Base-by-base conservation (phyloP, 2,113 vertebrate genomes). In the Peromyscus leucopus region DNA sequence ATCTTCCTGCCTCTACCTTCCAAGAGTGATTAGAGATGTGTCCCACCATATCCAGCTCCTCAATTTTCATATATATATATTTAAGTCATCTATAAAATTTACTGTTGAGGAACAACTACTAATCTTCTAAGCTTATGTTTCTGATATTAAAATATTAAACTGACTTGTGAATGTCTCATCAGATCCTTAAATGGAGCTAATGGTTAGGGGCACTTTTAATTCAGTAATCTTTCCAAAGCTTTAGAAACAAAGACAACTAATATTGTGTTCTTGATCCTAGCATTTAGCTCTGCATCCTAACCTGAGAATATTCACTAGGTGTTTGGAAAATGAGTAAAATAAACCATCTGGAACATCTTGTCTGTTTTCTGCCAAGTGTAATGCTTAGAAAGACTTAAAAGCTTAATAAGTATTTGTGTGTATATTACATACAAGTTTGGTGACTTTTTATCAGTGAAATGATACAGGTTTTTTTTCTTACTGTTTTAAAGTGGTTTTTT, bases 111-210 rank as follows among this genome's bases (percentile, higher is more conserved):
- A 65, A 88, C 57, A 21, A 79, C n/a, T 5, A 67, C 31, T 90
- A 63, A 31, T 12, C 55, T 26, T 55, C 39, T 59, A 17, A 82
- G 72, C 57, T 63, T 91, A 13, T 71, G 55, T 96, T 90, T 85
- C 42, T 91, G 74, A 71, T 57, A 72, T 36, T 31, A 91, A 96
- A 93, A 78, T 93, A 61, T 89, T 89, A 92, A 84, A 33, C 19
- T 19, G 11, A 65, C 11, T 90, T 91, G 67, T 74, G 39, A 91
- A 59, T 86, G 16, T 21, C 7, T 12, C 13, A 28, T 55, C 92
- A 76, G 76, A 80, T 78, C 7, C 26, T 7, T 86, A 26, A 6
- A 26, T 93, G 13, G 28, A 65, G 10, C 7, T 78, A 16, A 4
- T 57, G 22, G 31, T 76, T 88, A 90, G 83, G 71, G 59, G 55